Base-by-base conservation (phyloP, 2,888 invertebrate species). In the Ypsolopha sequella region DNA sequence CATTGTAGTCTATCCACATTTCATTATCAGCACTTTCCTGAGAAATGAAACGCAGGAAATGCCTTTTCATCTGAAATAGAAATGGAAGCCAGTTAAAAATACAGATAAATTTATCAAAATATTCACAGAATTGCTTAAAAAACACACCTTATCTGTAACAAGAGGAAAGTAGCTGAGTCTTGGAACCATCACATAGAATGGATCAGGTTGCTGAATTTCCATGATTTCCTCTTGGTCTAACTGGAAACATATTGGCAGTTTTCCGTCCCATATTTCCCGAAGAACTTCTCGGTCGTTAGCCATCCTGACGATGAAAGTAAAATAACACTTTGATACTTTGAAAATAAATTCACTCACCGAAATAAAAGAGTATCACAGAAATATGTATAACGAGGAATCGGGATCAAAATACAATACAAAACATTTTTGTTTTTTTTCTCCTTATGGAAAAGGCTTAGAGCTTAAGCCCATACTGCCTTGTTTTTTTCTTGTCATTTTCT, bases 221-320 rank as follows among this genome's bases (percentile, higher is more conserved):
- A 91, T 91, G 34, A 96, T 92, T 88, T 99, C 98, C 65, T 97
- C 95, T 36, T 93, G 89, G 64, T 96, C 91, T 49, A 99, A 86
- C 64, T 92, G 92, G 76, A 99, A 98, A 79, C 96, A 96, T 52
- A 98, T 91, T 0, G 99, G 98, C 48, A 99, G 88, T 77, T 95
- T 94, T 24, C 97, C 97, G 65, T 97, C 96, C 98, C 98, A 99
- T 62, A 98, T 92, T 86, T 97, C 96, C 53, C 98, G 89, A 52
- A 98, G 82, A 53, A 98, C 93, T 89, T 99, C 97, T 65, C 97
- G 90, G 77, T 99, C 99, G 70, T 96, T 95, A 57, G 96, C 96
- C 97, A 97, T 97, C 8, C 24, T 4, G 24, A 24, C 24, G 24
- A 24, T 24, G 24, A 24, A 24, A 24, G 24, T 3, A 3, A 24